Conservation (phyloP, 2,797 vertebrate species). For the Otolemur crassicaudatus region DNA sequence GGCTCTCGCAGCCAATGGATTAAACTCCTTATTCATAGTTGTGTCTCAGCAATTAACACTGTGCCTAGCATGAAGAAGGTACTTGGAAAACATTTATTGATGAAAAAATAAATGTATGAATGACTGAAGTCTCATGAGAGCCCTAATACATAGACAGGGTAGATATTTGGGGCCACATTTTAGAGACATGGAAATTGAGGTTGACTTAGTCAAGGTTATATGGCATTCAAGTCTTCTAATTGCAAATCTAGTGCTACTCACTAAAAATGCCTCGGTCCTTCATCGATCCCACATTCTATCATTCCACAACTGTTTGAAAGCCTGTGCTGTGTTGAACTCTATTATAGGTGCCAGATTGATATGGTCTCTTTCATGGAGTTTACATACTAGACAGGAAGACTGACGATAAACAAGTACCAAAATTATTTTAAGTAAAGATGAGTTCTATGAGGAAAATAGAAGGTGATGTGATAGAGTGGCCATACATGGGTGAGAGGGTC, state of each 20-base stretch:
- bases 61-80: neutral
- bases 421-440: neutral
- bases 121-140: slow-evolving; percentile 1
- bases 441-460: slow-evolving; percentile 15
- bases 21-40: neutral
- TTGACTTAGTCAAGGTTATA: neutral
- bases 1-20: neutral
- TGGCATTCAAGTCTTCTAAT: neutral
- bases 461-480: neutral
- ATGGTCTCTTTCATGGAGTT: neutral
- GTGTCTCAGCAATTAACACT: neutral
- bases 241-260: neutral
- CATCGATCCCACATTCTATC: neutral
- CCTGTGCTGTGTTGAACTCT: neutral
- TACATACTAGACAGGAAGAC: neutral
- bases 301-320: neutral
- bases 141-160: neutral
- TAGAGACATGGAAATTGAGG: neutral
- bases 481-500: neutral
- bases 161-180: neutral
- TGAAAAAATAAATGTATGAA: neutral
- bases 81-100: neutral
- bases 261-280: neutral
- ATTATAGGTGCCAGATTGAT: neutral
- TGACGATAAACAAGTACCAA: neutral